Evolutionary conservation across 1,140 invertebrate genomes (phyloP).

Genomic region (Drosophila miranda): DNA sequence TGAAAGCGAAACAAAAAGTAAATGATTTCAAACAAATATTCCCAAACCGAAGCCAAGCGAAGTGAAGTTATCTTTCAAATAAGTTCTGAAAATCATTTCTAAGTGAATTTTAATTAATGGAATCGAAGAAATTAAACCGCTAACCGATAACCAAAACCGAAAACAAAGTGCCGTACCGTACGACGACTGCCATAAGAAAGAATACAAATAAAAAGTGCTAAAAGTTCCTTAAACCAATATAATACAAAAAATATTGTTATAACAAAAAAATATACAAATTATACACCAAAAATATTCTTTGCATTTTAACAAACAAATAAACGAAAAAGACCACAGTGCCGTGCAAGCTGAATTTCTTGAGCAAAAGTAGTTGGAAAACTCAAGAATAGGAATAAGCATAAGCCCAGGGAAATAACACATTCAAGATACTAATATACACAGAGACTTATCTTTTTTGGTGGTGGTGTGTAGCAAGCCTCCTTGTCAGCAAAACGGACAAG

Average conservation of each 20-base stretch:
- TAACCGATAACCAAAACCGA: conserved; percentile 24
- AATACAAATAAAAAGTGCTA: conserved; percentile 61
- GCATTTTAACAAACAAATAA: conserved; percentile 54
- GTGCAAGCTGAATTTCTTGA: conserved; percentile 36
- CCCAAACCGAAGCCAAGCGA: conserved; percentile 13
- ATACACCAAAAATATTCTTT: conserved; percentile 64
- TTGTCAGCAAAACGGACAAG: conserved; percentile 7
- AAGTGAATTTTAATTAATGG: too few relatives aligned
- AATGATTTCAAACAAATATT: conserved; percentile 16
- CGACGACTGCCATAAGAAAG: conserved; percentile 47
- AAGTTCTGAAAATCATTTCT: too few relatives aligned
- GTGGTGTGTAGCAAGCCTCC: too few relatives aligned
- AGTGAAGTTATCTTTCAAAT: conserved; percentile 2
- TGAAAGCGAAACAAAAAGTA: background rate
- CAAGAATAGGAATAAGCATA: background rate
- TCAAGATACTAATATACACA: background rate
- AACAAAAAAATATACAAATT: conserved; percentile 69
- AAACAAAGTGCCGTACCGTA: conserved; percentile 73
- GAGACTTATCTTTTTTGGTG: too few relatives aligned
- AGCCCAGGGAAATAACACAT: background rate
- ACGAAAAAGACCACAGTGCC: conserved; percentile 49
- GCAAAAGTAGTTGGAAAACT: conserved; percentile 3
- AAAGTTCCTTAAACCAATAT: conserved; percentile 70
- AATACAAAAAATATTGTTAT: conserved; percentile 54
- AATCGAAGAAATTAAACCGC: too few relatives aligned